A percentile compares a stretch with the other conserved stretches of the same genome.
These are phyloP conservation scores for Drosophila atripex DNA, from an alignment of 2,888 invertebrate species.

Conservation along the genomic window DNA sequence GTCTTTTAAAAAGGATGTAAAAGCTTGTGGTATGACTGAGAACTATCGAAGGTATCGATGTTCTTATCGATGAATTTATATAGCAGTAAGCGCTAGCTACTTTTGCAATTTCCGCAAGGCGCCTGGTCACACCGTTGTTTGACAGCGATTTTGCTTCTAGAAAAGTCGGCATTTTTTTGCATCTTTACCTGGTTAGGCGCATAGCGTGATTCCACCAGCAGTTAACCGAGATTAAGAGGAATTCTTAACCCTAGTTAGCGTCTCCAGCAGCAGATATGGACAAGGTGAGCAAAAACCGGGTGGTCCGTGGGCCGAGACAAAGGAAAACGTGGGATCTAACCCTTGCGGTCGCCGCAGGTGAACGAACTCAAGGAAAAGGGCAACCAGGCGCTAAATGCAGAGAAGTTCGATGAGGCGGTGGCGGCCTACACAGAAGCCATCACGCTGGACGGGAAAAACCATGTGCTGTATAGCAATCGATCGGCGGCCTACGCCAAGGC, in stretches of 20 bases:
- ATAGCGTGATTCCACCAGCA: slow-evolving; percentile 31
- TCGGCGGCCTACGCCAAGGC: slow-evolving; percentile 95
- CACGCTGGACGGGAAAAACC: slow-evolving; percentile 90
- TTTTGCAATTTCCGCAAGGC: too few species aligned
- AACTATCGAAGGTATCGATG: too few species aligned
- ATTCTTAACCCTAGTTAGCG: slow-evolving; percentile 2
- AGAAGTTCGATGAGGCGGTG: slow-evolving; percentile 91
- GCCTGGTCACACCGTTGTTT: slow-evolving; percentile 1
- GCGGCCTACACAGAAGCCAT: slow-evolving; percentile 93
- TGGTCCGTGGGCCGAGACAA: background rate
- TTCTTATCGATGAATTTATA: too few species aligned
- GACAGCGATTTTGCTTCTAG: slow-evolving; percentile 55
- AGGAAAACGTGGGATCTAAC: slow-evolving; percentile 9
- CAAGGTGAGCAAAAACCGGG: slow-evolving; percentile 48
- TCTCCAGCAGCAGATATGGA: slow-evolving; percentile 53
- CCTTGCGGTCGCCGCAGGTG: slow-evolving; percentile 85
- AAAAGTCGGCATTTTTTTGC: slow-evolving; percentile 72
- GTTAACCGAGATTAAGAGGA: background rate
- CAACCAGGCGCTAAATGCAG: slow-evolving; percentile 91
- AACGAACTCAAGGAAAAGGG: slow-evolving; percentile 93
- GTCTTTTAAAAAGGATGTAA: too few species aligned
- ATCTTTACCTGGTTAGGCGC: slow-evolving; percentile 43
- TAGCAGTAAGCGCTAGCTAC: too few species aligned
- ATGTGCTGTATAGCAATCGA: slow-evolving; percentile 95
- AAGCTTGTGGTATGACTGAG: too few species aligned